phyloP scores from a whole-genome alignment of 2,888 invertebrate genomes.

The Julus scanicus region DNA sequence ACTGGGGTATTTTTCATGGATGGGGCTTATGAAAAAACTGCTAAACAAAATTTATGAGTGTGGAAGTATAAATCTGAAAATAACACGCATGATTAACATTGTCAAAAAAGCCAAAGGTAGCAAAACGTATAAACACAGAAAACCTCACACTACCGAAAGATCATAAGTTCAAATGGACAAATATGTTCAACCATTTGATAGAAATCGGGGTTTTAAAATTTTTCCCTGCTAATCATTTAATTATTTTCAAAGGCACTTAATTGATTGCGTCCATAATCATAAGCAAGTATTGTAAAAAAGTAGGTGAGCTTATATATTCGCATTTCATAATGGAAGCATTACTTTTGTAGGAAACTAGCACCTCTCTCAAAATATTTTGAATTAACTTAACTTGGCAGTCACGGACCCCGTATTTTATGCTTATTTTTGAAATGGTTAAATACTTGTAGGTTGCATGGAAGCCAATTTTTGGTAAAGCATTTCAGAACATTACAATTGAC shows the following conservation, averaged over 20 bases:
- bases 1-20: no score
- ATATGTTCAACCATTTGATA: not conserved
- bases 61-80: not conserved
- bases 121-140: not conserved
- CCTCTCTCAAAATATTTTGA: not conserved
- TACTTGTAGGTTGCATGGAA: not conserved
- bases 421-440: not conserved
- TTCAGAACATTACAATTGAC: not conserved
- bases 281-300: not conserved
- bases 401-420: not conserved
- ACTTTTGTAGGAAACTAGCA: not conserved
- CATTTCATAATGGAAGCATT: not conserved
- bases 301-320: not conserved
- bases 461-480: not conserved
- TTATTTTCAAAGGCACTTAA: not conserved
- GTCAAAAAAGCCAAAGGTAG: not conserved
- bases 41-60: not conserved
- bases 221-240: not conserved
- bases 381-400: not conserved
- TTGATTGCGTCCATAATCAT: not conserved
- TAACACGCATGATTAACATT: not conserved
- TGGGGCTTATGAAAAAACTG: no score
- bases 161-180: not conserved
- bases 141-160: not conserved
- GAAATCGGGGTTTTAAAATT: not conserved